phyloP scores from a whole-genome alignment of 2,113 vertebrate species.

The Phyllostomus discolor region DNA sequence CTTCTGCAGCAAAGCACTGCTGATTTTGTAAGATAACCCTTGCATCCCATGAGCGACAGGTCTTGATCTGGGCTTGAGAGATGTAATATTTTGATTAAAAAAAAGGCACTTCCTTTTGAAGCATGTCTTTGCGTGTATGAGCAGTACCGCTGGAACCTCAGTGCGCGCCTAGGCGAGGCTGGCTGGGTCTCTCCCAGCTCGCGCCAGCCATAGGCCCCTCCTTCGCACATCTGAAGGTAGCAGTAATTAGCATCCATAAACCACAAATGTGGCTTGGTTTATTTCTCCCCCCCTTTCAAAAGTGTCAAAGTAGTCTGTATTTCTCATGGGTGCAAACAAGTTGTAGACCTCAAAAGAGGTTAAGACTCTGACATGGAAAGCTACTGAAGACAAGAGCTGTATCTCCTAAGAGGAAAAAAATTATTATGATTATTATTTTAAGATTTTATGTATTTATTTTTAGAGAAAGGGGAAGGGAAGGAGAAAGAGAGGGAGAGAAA shows the following conservation, averaged over 20 bases:
- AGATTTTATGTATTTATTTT: background rate
- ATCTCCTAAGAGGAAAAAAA: background rate
- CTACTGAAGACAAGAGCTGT: background rate
- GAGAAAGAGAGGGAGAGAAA: too few species aligned
- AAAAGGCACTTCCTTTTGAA: conserved; percentile 86
- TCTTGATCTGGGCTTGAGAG: conserved; percentile 82
- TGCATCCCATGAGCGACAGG: conserved; percentile 78
- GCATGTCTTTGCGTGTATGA: conserved; percentile 77
- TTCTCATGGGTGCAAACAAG: conserved; percentile 59
- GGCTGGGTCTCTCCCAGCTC: conserved; percentile 71
- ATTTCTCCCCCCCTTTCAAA: conserved; percentile 51
- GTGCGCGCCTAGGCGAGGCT: conserved; percentile 68
- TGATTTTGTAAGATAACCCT: conserved; percentile 83
- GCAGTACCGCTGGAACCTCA: conserved; percentile 75
- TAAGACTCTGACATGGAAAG: conserved; percentile 40
- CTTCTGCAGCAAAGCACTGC: conserved; percentile 69
- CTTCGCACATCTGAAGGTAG: conserved; percentile 55
- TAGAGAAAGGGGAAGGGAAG: too few species aligned
- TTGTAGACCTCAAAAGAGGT: conserved; percentile 60
- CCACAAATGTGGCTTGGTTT: conserved; percentile 80
- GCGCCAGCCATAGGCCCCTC: conserved; percentile 72
- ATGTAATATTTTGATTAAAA: conserved; percentile 88
- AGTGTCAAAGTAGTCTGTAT: conserved; percentile 67
- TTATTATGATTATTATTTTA: background rate
- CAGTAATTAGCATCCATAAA: conserved; percentile 84